A percentile compares a stretch with the other conserved stretches of the same genome.
Evolutionary conservation across 2,113 vertebrate species (phyloP).

Genomic region (Eidolon helvum): DNA sequence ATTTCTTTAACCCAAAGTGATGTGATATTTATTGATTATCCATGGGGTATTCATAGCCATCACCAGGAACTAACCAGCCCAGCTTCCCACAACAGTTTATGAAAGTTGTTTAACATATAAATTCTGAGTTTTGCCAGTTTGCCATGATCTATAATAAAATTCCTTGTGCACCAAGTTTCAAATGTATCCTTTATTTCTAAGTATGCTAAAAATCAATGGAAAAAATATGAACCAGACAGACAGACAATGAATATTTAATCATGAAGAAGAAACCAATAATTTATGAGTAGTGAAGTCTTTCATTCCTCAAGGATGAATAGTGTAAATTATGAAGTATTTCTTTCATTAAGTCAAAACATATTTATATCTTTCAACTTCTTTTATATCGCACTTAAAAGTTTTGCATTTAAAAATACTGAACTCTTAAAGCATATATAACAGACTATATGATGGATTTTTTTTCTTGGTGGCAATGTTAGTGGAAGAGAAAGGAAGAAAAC

Average conservation of each 20-base stretch:
- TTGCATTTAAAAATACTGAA: constrained; percentile 59
- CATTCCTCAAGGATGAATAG: constrained; percentile 58
- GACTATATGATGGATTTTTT: neutral
- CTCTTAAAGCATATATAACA: neutral
- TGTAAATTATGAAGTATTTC: constrained; percentile 70
- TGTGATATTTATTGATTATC: neutral
- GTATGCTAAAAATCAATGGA: constrained; percentile 47
- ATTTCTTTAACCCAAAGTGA: too few species aligned
- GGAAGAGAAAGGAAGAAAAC: neutral
- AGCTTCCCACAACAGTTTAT: neutral
- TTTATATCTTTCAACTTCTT: constrained; percentile 67
- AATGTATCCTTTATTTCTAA: constrained; percentile 67
- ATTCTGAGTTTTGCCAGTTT: constrained; percentile 42
- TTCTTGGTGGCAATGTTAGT: neutral
- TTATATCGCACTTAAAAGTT: constrained; percentile 52
- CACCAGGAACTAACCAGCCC: neutral
- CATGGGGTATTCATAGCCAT: neutral
- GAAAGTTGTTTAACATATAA: constrained; percentile 34
- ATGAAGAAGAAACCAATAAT: constrained; percentile 67
- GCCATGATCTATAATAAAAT: constrained; percentile 60
- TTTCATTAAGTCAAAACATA: constrained; percentile 57
- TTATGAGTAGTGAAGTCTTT: constrained; percentile 49
- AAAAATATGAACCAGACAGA: constrained; percentile 73
- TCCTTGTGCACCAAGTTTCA: constrained; percentile 52
- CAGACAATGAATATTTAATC: constrained; percentile 70